A percentile compares a stretch with the other conserved stretches of the same genome.
These are phyloP conservation scores for Pseudomyrmex flavicornis DNA, from an alignment of 1,140 invertebrate species.

Conservation along the genomic window DNA sequence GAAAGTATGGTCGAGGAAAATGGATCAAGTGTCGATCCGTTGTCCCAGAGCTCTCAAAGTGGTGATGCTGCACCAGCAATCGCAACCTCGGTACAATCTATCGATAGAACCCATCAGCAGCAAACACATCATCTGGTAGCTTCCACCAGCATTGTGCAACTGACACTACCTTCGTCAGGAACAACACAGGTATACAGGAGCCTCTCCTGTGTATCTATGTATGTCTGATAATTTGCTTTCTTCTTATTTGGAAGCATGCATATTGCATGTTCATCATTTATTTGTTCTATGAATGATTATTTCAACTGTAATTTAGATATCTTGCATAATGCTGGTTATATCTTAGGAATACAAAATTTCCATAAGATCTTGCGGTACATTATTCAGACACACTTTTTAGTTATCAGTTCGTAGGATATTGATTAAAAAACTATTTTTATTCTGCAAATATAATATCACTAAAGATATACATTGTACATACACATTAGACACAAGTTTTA, in stretches of 20 bases:
- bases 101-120: constrained; percentile 85
- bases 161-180: constrained; percentile 90
- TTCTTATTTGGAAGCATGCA: constrained; percentile 67
- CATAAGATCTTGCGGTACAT: not conserved
- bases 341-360: constrained; percentile 32
- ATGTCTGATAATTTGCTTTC: constrained; percentile 70
- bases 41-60: constrained; percentile 86
- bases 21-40: constrained; percentile 89
- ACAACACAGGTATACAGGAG: constrained; percentile 88
- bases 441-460: not conserved
- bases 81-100: constrained; percentile 86
- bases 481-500: not conserved
- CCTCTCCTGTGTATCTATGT: constrained; percentile 82
- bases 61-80: constrained; percentile 84
- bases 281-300: constrained; percentile 36
- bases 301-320: constrained; percentile 46
- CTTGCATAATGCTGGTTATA: constrained; percentile 84
- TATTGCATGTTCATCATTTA: constrained; percentile 47
- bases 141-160: constrained; percentile 93
- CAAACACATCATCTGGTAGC: constrained; percentile 87
- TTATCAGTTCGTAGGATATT: too few species aligned
- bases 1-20: constrained; percentile 96
- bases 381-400: too few species aligned
- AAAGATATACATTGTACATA: not conserved
- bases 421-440: not conserved